These are phyloP conservation scores for Petromus typicus DNA, from an alignment of 2,113 vertebrate genomes.

Conservation along the genomic window DNA sequence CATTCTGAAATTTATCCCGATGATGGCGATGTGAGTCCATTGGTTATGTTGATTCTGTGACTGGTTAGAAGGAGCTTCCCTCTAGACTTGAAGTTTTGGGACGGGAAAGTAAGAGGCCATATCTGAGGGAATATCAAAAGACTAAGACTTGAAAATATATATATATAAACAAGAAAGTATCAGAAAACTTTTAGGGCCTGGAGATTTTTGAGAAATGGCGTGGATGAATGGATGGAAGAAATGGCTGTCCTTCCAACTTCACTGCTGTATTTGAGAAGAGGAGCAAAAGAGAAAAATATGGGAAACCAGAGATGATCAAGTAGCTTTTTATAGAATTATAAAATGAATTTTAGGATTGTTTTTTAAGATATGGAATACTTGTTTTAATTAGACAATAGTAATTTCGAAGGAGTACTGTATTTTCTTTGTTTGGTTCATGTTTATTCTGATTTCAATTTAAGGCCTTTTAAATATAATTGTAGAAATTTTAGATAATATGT, in stretches of 20 bases:
- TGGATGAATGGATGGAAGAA: neutral
- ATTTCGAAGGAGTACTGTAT: conserved; percentile 22
- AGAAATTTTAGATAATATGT: conserved; percentile 18
- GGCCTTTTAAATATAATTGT: neutral
- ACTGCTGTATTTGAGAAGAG: neutral
- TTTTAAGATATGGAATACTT: conserved; percentile 26
- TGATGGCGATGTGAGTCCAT: neutral
- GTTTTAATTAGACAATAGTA: neutral
- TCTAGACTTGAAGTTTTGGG: neutral
- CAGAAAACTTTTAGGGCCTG: neutral
- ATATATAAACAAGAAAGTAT: neutral
- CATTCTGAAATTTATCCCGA: conserved; percentile 32
- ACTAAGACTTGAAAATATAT: neutral
- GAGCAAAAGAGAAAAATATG: conserved; percentile 12
- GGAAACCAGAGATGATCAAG: conserved; percentile 22
- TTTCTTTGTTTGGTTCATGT: neutral
- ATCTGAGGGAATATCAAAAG: conserved; percentile 18
- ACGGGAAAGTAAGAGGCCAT: neutral
- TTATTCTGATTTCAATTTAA: conserved; percentile 41
- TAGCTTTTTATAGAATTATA: conserved; percentile 40
- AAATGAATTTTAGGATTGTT: conserved; percentile 15
- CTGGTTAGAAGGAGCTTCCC: neutral
- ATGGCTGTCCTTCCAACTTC: neutral
- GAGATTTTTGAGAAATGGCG: neutral
- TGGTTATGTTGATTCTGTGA: conserved; percentile 31